Base-by-base conservation (phyloP, 1,140 invertebrate species). In the Leptonema lineaticorne region DNA sequence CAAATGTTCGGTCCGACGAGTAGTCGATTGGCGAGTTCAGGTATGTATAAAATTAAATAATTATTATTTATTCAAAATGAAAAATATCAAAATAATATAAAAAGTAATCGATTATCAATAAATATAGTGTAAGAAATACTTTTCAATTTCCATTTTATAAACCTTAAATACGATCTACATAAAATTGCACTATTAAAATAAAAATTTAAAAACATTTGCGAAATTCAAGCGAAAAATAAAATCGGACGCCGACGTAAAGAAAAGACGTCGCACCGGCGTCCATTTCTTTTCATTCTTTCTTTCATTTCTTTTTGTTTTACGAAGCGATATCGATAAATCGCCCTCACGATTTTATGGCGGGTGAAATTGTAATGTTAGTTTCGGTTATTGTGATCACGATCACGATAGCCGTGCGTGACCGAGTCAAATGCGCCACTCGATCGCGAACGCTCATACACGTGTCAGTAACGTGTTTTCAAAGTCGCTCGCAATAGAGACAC, bases 1-100 rank as follows among this genome's bases (percentile, higher is more conserved):
- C 93, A 96, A 85, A 93, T 96, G 91, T 95, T 97, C 80, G 93
- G 93, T 59, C 91, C 94, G 48, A 95, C 94, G 50, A 95, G 93
- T 83, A 96, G 93, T 85, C 87, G 94, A 76, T 84, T 96, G 75
- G 94, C 94, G 28, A 95, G 92, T 81, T 95, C 94, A 84, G 92
- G 92, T 93, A 84, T 85, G 80, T 62, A 22, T 45, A 28, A 9
- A 48, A 4, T 26, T 22, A 63, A 45, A n/a, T 60, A 60, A 18
- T 30, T 33, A 48, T 6, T 16, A 48, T 16, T 48, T 48, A 48
- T 48, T 48, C 16, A 16, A 48, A 8, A 48, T 16, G 16, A 48
- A 48, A 48, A 48, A 48, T 7, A 48, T 16, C 16, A 48, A n/a
- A 22, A 22, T 48, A 16, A 48, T 48, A n/a, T 22, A 16, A n/a